A percentile compares a stretch with the other conserved stretches of the same genome.
phyloP scores from a whole-genome alignment of 2,888 invertebrate species.

The Trachelus troglodyta region DNA sequence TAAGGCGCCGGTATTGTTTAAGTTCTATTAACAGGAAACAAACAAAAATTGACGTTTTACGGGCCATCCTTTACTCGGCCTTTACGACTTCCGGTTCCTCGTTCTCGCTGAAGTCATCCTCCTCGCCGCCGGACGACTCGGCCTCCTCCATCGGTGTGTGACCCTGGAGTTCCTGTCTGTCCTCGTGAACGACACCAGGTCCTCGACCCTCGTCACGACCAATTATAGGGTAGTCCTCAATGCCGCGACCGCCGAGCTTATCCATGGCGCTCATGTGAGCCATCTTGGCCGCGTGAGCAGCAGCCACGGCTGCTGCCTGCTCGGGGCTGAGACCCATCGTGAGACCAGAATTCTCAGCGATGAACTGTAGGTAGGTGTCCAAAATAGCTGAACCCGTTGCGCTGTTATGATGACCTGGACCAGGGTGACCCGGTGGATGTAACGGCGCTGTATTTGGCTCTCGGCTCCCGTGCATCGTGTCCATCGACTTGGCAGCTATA shows the following conservation, averaged over 20 bases:
- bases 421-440: constrained; percentile 43
- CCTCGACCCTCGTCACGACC: constrained; percentile 58
- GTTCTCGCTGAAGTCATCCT: constrained; percentile 61
- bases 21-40: background rate
- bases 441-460: constrained; percentile 77
- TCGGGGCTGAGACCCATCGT: constrained; percentile 75
- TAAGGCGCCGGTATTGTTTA: background rate
- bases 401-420: constrained; percentile 52
- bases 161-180: constrained; percentile 47
- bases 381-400: constrained; percentile 82
- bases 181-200: constrained; percentile 53
- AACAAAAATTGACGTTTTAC: background rate
- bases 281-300: constrained; percentile 82
- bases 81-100: constrained; percentile 60
- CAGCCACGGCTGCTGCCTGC: constrained; percentile 73
- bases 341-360: constrained; percentile 85
- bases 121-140: constrained; percentile 59
- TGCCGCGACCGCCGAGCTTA: constrained; percentile 47
- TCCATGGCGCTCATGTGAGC: constrained; percentile 80
- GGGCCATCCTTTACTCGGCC: constrained; percentile 45
- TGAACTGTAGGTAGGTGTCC: constrained; percentile 89
- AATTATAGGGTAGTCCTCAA: constrained; percentile 61
- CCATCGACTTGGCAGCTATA: constrained; percentile 76
- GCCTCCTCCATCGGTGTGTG: constrained; percentile 47
- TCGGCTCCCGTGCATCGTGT: constrained; percentile 73